phyloP scores from a whole-genome alignment of 2,797 vertebrate genomes.

The Pelobates cultripes region DNA sequence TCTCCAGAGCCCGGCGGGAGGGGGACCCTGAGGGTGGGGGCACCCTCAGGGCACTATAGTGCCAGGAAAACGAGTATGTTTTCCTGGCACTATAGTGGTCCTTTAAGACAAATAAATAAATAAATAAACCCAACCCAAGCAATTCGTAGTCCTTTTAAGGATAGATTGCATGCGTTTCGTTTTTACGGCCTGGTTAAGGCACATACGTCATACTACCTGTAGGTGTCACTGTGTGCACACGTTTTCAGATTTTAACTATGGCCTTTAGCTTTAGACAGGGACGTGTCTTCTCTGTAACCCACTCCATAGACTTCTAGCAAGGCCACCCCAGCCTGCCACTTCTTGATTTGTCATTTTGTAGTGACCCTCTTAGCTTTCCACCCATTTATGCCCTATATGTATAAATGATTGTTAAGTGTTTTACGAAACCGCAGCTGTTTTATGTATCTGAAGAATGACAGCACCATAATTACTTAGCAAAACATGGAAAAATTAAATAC shows the following conservation, averaged over 20 bases:
- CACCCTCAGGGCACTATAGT: too few relatives aligned
- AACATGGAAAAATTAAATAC: neutral
- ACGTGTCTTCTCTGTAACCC: neutral
- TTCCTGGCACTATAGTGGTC: too few relatives aligned
- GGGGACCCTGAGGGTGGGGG: too few relatives aligned
- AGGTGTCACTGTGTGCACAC: conserved; percentile 6
- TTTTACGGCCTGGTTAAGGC: too few relatives aligned
- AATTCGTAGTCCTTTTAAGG: too few relatives aligned
- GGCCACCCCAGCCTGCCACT: neutral
- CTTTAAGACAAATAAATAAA: too few relatives aligned
- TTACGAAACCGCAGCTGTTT: neutral
- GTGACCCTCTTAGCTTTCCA: neutral
- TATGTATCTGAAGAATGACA: neutral
- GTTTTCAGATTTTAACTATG: neutral
- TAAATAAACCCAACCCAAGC: too few relatives aligned
- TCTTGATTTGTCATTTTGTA: neutral
- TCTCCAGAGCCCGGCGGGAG: too few relatives aligned
- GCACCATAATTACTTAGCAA: neutral
- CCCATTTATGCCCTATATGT: neutral
- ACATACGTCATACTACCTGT: neutral
- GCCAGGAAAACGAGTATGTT: too few relatives aligned
- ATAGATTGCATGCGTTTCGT: too few relatives aligned
- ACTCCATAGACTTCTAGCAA: neutral
- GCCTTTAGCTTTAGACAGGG: neutral
- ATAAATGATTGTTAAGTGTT: neutral